These are phyloP conservation scores for Semibalanus balanoides DNA, from an alignment of 1,140 invertebrate species.

Conservation along the genomic window DNA sequence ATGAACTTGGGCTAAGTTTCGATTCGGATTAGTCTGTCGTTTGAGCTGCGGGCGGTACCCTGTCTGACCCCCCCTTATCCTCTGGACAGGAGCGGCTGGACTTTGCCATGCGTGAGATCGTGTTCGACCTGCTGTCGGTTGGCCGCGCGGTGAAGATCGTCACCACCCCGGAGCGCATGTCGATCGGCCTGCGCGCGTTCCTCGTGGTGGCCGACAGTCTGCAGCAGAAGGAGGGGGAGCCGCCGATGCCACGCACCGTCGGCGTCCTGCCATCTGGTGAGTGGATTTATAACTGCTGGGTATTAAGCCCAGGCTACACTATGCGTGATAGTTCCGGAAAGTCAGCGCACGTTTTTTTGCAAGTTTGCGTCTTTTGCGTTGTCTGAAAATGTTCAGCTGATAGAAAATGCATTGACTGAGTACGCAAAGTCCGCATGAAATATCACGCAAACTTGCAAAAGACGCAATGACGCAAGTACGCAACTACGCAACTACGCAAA, in stretches of 20 bases:
- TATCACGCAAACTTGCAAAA: no score
- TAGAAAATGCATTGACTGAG: no score
- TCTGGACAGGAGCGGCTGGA: constrained; percentile 61
- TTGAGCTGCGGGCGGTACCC: background rate
- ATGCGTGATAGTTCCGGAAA: no score
- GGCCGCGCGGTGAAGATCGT: constrained; percentile 88
- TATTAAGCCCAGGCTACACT: no score
- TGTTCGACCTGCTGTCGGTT: constrained; percentile 93
- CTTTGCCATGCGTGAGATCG: constrained; percentile 97
- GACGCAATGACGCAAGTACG: no score
- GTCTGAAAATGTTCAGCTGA: no score
- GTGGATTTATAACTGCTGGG: no score
- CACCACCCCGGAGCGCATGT: constrained; percentile 94
- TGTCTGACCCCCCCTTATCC: constrained; percentile 5
- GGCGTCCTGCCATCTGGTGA: constrained; percentile 67
- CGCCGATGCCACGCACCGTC: constrained; percentile 90
- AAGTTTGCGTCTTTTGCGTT: no score
- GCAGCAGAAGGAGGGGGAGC: constrained; percentile 96
- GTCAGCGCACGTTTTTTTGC: no score
- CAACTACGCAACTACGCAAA: no score
- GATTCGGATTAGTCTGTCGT: background rate
- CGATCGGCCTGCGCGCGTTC: constrained; percentile 90
- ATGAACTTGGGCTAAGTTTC: no score
- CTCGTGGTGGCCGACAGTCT: constrained; percentile 95
- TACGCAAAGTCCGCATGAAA: no score